Evolutionary conservation across 1,140 invertebrate genomes (phyloP), one percentile per base, ranked within the genome.

Genomic region (Thaumatotibia leucotreta): DNA sequence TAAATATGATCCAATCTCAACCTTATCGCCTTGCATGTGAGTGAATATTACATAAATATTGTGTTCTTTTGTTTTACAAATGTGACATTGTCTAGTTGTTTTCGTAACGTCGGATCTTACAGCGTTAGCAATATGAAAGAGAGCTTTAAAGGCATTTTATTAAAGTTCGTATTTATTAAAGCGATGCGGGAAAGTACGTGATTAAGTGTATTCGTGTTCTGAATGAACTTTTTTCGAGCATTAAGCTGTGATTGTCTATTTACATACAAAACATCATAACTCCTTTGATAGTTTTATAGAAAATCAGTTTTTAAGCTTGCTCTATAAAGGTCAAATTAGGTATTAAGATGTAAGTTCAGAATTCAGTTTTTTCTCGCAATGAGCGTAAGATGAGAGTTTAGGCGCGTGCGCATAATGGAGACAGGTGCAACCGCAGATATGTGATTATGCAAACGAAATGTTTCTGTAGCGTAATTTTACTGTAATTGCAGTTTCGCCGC

Each of bases 361-460:
- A 39, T 39, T 39, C n/a, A 39, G 39, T 45, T 45, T 45, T 45
- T 45, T 45, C 17, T 45, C 39, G 17, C 17, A 45, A 45, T 45
- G 20, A 24, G 24, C 50, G 50, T 27, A 58, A 31, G 24, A 27
- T 24, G 4, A 24, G 23, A 52, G 50, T 10, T 58, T 58, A 24
- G 52, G 23, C 62, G 62, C 62, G 62, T 63, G 62, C 62, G 62
- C 35, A 4, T 63, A 63, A 63, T 63, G 62, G 33, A n/a, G 62
- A 45, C 62, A 63, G 62, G 62, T 63, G 62, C 62, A 32, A 6
- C 10, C 4, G 61, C 10, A 31, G 52, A 58, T 58, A 5, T 58
- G 52, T 58, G 11, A 58, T 58, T 58, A 58, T 58, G 52, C 52
- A 58, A 58, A 58, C 52, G 23, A 31, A 58, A 27, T 58, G 52